Evolutionary conservation across 2,113 vertebrate genomes (phyloP).

Genomic region (Tapirus terrestris): DNA sequence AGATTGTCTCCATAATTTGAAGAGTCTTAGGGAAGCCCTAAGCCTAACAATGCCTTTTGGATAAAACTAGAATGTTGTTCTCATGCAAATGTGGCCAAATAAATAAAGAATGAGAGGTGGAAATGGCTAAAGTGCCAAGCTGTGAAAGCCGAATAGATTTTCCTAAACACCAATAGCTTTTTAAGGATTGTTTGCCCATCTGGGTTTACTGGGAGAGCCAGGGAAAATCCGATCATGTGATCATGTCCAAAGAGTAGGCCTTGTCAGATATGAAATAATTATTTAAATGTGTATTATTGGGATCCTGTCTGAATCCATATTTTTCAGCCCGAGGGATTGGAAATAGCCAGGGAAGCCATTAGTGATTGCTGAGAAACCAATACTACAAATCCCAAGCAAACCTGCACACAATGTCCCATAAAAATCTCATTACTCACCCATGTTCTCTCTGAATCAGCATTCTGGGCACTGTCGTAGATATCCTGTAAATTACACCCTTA

Average conservation of each 20-base stretch:
- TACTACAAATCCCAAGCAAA: conserved; percentile 77
- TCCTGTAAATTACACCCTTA: conserved; percentile 81
- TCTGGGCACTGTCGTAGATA: conserved; percentile 69
- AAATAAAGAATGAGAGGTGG: not conserved
- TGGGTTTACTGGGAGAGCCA: conserved; percentile 49
- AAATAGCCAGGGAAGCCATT: conserved; percentile 14
- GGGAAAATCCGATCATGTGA: conserved; percentile 60
- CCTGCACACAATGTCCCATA: conserved; percentile 78
- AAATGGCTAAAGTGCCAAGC: conserved; percentile 6
- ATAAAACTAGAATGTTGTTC: conserved; percentile 46
- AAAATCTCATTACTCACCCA: conserved; percentile 85
- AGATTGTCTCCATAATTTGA: conserved; percentile 43
- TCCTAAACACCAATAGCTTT: conserved; percentile 63
- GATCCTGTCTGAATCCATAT: conserved; percentile 75
- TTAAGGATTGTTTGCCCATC: conserved; percentile 68
- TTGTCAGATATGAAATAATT: conserved; percentile 80
- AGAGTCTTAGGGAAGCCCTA: conserved; percentile 3
- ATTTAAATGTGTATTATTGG: conserved; percentile 72
- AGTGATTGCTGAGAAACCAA: conserved; percentile 82
- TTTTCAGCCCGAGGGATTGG: conserved; percentile 65
- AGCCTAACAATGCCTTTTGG: not conserved
- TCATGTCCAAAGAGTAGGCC: conserved; percentile 65
- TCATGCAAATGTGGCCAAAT: conserved; percentile 43
- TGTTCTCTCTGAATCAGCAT: conserved; percentile 83
- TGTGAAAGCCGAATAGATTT: conserved; percentile 72